Evolutionary conservation across 2,888 invertebrate genomes (phyloP).

Genomic region (Noctua janthina): DNA sequence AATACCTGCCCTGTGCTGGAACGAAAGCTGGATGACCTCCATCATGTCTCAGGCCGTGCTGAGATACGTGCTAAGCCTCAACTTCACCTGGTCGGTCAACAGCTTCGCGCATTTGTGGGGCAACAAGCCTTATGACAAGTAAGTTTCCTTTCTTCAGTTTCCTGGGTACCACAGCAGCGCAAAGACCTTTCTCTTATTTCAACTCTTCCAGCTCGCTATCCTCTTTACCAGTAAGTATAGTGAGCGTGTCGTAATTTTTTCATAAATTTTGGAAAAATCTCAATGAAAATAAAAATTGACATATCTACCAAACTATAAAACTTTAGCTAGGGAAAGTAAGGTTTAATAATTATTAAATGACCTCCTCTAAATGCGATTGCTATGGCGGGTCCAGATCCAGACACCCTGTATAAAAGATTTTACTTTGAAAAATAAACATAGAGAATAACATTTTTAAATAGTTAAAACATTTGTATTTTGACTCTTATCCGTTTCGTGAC

Average conservation of each 20-base stretch:
- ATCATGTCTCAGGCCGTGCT: constrained; percentile 92
- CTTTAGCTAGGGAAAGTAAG: too few relatives aligned
- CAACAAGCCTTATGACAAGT: constrained; percentile 93
- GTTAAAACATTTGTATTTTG: too few relatives aligned
- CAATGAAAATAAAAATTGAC: too few relatives aligned
- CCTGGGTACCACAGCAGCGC: not conserved
- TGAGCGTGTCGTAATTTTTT: not conserved
- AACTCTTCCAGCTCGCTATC: not conserved
- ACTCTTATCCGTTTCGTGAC: too few relatives aligned
- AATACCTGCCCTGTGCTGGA: constrained; percentile 93
- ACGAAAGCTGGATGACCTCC: constrained; percentile 88
- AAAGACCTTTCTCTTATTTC: not conserved
- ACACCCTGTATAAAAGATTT: too few relatives aligned
- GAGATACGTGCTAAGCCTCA: constrained; percentile 93
- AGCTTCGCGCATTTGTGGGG: constrained; percentile 96
- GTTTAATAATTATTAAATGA: too few relatives aligned
- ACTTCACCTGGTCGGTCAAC: constrained; percentile 97
- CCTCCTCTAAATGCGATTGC: too few relatives aligned
- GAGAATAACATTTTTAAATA: too few relatives aligned
- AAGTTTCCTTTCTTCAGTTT: constrained; percentile 63
- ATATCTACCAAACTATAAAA: too few relatives aligned
- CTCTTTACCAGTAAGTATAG: not conserved
- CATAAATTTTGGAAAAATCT: not conserved
- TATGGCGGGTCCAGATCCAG: too few relatives aligned
- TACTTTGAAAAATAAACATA: too few relatives aligned